Conservation (phyloP, 2,888 invertebrate genomes). For the Aplocera efformata region DNA sequence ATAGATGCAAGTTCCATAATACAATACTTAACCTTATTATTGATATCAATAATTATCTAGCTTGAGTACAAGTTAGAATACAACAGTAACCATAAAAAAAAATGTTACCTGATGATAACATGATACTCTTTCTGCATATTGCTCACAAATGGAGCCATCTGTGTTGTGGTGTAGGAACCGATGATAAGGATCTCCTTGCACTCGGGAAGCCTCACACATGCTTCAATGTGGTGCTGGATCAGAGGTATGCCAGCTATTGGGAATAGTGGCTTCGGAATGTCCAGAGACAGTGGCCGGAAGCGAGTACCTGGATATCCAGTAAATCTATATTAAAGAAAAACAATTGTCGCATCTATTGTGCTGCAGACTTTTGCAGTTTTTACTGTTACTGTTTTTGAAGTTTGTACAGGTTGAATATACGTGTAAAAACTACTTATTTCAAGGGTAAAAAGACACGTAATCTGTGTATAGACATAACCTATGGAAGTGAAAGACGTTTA, state of each 20-base stretch:
- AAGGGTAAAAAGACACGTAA: neutral
- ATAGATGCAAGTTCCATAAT: neutral
- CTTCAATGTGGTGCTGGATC: slow-evolving; percentile 98
- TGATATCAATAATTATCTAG: too few species aligned
- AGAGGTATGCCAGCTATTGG: slow-evolving; percentile 97
- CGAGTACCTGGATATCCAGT: slow-evolving; percentile 97
- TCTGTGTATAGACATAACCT: too few species aligned
- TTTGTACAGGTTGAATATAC: too few species aligned
- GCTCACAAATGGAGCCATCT: slow-evolving; percentile 91
- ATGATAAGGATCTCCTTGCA: slow-evolving; percentile 96
- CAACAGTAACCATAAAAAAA: too few species aligned
- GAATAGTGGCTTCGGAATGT: slow-evolving; percentile 98
- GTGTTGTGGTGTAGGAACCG: slow-evolving; percentile 93
- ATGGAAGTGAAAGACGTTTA: too few species aligned
- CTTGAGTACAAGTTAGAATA: too few species aligned
- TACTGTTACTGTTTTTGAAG: too few species aligned
- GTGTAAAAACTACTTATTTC: too few species aligned
- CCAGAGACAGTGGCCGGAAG: slow-evolving; percentile 97
- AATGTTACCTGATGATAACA: slow-evolving; percentile 88
- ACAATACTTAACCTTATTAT: too few species aligned
- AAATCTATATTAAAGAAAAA: too few species aligned
- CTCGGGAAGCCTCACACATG: slow-evolving; percentile 88
- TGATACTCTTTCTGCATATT: slow-evolving; percentile 92
- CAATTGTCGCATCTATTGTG: too few species aligned
- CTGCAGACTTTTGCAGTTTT: too few species aligned